Evolutionary conservation across 2,113 vertebrate species (phyloP).

Genomic region (Istiophorus platypterus): DNA sequence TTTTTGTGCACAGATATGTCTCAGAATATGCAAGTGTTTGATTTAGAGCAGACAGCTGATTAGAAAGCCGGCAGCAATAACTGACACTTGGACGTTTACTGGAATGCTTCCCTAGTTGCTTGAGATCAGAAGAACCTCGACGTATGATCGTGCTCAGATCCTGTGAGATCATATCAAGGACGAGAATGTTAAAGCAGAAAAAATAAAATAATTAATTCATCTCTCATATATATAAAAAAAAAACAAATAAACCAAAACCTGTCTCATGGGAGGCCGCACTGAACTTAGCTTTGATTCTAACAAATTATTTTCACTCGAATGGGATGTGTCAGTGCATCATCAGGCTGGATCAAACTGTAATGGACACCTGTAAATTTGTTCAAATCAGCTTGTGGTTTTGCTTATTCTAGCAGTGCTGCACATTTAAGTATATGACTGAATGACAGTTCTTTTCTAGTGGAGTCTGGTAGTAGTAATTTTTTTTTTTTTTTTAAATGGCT

Average conservation of each 20-base stretch:
- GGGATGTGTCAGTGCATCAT: not conserved
- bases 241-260: no score
- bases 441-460: no score
- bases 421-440: no score
- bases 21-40: not conserved
- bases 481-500: not conserved
- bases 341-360: not conserved
- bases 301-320: not conserved
- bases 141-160: not conserved
- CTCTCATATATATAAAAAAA: no score
- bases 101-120: not conserved
- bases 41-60: not conserved
- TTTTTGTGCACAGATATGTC: not conserved
- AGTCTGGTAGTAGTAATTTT: no score
- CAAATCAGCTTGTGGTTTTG: not conserved
- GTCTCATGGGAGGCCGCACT: not conserved
- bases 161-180: not conserved
- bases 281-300: not conserved
- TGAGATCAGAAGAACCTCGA: not conserved
- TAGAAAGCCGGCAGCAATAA: not conserved
- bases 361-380: not conserved
- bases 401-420: no score
- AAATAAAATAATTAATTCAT: no score
- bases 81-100: not conserved
- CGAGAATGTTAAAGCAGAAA: not conserved